Percentiles rank a stretch among this genome's conserved stretches.
These are phyloP conservation scores for Corythucha ciliata DNA, from an alignment of 2,888 invertebrate species.

Conservation along the genomic window DNA sequence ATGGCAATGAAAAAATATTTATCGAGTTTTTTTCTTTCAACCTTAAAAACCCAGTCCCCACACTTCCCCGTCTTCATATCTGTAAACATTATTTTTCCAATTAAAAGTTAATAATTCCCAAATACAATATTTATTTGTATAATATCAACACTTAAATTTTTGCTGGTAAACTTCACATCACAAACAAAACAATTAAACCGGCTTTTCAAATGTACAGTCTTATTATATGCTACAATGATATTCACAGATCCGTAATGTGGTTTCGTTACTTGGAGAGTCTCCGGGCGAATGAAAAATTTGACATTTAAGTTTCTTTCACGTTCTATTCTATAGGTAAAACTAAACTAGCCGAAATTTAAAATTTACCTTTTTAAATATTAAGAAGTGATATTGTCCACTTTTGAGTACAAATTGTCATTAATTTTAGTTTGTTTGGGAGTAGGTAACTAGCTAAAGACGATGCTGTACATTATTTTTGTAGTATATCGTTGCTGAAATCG, in stretches of 20 bases:
- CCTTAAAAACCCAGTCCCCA: neutral
- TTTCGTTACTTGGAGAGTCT: too few species aligned
- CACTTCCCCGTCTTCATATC: neutral
- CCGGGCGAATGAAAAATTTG: neutral
- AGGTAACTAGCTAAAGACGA: too few species aligned
- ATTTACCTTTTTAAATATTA: slow-evolving; percentile 13
- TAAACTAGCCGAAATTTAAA: slow-evolving; percentile 7
- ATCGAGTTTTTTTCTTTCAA: neutral
- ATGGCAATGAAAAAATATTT: neutral
- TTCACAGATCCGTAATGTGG: too few species aligned
- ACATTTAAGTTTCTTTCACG: neutral
- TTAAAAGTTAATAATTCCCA: too few species aligned
- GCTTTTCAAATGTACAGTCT: slow-evolving; percentile 20
- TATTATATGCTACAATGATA: slow-evolving; percentile 16
- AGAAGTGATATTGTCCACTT: too few species aligned
- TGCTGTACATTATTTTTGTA: too few species aligned
- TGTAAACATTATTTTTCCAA: too few species aligned
- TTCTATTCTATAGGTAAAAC: slow-evolving; percentile 12
- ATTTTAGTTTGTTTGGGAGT: too few species aligned
- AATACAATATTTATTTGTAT: too few species aligned
- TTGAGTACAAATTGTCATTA: too few species aligned
- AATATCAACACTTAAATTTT: too few species aligned
- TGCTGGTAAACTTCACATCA: slow-evolving; percentile 22
- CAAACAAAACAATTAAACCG: slow-evolving; percentile 20
- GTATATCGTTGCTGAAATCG: too few species aligned